phyloP scores from a whole-genome alignment of 2,797 vertebrate species.

The Lepilemur septentrionalis region DNA sequence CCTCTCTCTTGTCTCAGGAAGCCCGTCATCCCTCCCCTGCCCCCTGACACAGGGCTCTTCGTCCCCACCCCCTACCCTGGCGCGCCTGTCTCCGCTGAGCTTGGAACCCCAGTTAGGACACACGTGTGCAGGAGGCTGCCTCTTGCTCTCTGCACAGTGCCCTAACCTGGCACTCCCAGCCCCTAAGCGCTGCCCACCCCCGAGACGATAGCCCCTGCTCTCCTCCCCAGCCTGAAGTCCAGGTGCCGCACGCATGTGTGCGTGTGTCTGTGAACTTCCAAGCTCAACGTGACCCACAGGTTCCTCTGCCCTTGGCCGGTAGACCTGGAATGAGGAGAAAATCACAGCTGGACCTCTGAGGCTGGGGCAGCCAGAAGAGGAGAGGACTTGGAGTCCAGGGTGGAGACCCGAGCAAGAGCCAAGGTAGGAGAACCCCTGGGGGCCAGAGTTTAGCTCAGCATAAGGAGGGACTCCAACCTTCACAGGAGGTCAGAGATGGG shows the following conservation, averaged over 20 bases:
- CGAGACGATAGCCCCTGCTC: background rate
- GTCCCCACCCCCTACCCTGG: no score
- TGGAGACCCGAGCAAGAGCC: background rate
- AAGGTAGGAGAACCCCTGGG: background rate
- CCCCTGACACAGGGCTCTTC: background rate
- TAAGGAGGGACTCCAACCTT: background rate
- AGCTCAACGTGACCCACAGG: rapidly evolving
- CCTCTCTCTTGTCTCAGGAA: background rate
- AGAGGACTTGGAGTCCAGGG: background rate
- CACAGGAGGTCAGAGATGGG: background rate
- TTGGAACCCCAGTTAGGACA: background rate
- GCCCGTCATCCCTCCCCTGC: background rate
- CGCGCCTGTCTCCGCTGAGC: background rate
- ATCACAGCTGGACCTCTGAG: background rate
- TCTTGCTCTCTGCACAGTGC: background rate
- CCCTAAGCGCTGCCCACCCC: no score
- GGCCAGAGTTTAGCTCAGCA: background rate
- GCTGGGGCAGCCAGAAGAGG: background rate
- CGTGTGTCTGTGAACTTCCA: background rate
- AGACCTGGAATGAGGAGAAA: background rate
- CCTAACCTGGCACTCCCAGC: background rate
- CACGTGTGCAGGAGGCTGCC: background rate
- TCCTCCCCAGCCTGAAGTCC: background rate
- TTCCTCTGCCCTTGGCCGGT: background rate
- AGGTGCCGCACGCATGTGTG: no score